These are phyloP conservation scores for Lampropteryx suffumata DNA, from an alignment of 2,888 invertebrate genomes.

Conservation along the genomic window DNA sequence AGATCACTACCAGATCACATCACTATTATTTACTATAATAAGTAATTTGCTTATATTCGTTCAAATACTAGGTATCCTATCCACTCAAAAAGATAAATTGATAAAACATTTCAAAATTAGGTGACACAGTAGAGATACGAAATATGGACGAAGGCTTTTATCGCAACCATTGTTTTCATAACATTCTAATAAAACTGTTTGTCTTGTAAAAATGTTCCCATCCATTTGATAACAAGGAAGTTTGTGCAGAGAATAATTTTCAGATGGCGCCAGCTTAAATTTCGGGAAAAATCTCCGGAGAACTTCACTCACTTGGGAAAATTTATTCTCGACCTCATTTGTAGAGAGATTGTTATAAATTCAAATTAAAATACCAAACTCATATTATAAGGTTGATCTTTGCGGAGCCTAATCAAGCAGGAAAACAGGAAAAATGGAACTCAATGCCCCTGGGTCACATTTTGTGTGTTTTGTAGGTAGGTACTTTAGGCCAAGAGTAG, in stretches of 20 bases:
- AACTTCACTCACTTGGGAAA: constrained; percentile 24
- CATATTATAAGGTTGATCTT: constrained; percentile 10
- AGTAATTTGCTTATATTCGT: too few species aligned
- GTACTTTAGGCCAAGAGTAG: too few species aligned
- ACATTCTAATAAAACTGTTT: constrained; percentile 10
- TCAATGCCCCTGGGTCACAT: background rate
- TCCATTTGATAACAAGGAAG: constrained; percentile 12
- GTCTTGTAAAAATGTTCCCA: constrained; percentile 7
- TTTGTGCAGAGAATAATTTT: constrained; percentile 12
- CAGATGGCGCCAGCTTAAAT: constrained; percentile 17
- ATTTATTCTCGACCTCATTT: constrained; percentile 29
- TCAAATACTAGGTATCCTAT: too few species aligned
- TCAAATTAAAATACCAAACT: constrained; percentile 17
- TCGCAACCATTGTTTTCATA: constrained; percentile 5
- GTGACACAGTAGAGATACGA: background rate
- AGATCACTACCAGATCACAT: too few species aligned
- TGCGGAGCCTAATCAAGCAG: constrained; percentile 1
- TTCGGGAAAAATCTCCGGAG: constrained; percentile 21
- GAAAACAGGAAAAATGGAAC: background rate
- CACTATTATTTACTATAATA: too few species aligned
- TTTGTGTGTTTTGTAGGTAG: too few species aligned
- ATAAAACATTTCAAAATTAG: constrained; percentile 10
- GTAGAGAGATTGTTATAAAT: constrained; percentile 21
- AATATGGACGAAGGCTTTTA: constrained; percentile 9
- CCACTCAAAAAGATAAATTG: too few species aligned